Percentiles rank a stretch among this genome's conserved stretches.
phyloP scores from a whole-genome alignment of 2,797 vertebrate genomes.

The Sitta carolinensis region DNA sequence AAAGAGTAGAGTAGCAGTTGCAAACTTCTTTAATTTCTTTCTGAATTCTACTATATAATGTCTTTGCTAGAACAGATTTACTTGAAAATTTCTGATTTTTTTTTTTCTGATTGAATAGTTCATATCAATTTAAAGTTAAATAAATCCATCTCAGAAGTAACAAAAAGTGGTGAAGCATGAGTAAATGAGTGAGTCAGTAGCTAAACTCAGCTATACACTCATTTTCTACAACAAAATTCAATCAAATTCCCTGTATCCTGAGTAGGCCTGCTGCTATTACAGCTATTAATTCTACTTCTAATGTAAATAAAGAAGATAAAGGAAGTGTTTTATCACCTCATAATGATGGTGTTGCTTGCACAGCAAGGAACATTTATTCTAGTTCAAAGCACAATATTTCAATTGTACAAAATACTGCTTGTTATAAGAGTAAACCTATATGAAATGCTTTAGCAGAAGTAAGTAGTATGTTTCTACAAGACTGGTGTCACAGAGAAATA shows the following conservation, averaged over 20 bases:
- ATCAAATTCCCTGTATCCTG: neutral
- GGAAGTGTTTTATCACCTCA: neutral
- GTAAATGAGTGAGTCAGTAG: neutral
- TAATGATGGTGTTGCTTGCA: neutral
- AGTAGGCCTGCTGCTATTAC: neutral
- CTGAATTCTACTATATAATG: neutral
- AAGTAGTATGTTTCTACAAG: neutral
- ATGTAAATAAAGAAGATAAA: neutral
- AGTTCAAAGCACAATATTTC: neutral
- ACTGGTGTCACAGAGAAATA: neutral
- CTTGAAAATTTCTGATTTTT: neutral
- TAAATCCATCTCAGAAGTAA: neutral
- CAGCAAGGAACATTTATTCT: neutral
- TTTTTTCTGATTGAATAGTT: neutral
- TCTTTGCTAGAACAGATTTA: neutral
- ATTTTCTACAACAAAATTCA: neutral
- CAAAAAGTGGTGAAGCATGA: neutral
- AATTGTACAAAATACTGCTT: neutral
- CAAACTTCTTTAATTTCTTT: neutral
- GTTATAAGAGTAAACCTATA: neutral
- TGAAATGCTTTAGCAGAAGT: neutral
- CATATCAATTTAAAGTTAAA: neutral
- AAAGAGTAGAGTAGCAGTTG: neutral
- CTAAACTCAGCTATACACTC: neutral
- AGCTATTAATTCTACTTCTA: neutral